phyloP scores from a whole-genome alignment of 2,797 vertebrate genomes.

The Monodelphis domestica region DNA sequence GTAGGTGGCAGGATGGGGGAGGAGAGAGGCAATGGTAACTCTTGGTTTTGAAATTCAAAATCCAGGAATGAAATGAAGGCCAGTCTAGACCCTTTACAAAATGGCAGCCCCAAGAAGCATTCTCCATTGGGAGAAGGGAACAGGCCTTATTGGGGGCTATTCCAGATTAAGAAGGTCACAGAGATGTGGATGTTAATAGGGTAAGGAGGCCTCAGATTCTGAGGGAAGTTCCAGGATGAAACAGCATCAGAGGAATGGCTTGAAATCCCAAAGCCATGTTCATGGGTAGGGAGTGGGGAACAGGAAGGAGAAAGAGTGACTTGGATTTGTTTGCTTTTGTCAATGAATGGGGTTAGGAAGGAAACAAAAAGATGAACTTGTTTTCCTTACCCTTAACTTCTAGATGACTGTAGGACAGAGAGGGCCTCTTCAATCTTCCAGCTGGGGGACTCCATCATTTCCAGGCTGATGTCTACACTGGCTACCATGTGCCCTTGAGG shows the following conservation, averaged over 20 bases:
- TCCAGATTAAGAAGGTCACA: neutral
- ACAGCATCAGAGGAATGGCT: neutral
- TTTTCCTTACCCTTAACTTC: neutral
- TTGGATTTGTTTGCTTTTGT: too few relatives aligned
- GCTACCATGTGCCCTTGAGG: constrained; percentile 58
- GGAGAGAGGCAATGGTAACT: too few relatives aligned
- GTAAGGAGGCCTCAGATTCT: neutral
- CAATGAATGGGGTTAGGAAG: neutral
- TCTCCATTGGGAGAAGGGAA: neutral
- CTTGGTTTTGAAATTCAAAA: neutral
- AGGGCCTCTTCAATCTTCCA: constrained; percentile 64
- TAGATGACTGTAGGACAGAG: constrained; percentile 75
- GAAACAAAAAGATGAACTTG: neutral
- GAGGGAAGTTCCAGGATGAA: neutral
- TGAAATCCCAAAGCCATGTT: neutral
- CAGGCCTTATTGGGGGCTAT: neutral
- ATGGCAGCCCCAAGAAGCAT: neutral
- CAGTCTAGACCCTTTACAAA: neutral
- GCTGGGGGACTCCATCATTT: constrained; percentile 74
- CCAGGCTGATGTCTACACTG: constrained; percentile 69
- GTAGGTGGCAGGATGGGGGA: neutral
- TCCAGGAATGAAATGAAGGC: neutral
- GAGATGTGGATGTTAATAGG: neutral
- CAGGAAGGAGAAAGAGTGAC: too few relatives aligned
- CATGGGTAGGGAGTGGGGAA: too few relatives aligned